Evolutionary conservation across 2,797 vertebrate species (phyloP).

Genomic region (Pseudochirops cupreus): DNA sequence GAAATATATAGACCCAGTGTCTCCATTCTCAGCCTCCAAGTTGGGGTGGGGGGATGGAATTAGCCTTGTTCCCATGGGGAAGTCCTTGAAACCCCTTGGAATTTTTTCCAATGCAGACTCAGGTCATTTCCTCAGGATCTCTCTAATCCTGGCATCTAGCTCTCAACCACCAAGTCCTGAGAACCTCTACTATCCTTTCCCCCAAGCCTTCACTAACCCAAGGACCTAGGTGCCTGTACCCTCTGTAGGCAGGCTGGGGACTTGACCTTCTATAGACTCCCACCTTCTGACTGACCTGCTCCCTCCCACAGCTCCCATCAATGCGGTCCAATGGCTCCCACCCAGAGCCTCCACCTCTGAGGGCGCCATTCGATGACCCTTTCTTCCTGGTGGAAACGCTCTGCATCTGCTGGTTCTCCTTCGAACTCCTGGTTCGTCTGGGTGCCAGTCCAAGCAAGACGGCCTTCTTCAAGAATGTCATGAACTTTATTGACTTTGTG

Average conservation of each 20-base stretch:
- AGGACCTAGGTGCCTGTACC: not conserved
- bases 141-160: not conserved
- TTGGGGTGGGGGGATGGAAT: not conserved
- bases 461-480: conserved; percentile 94
- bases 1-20: not conserved
- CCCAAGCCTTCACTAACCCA: not conserved
- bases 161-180: not conserved
- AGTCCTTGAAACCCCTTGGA: not conserved
- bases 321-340: conserved; percentile 71
- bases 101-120: not conserved
- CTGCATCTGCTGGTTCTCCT: conserved; percentile 96
- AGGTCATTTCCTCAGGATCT: not conserved
- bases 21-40: not conserved
- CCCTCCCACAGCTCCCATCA: conserved; percentile 65
- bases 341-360: conserved; percentile 32
- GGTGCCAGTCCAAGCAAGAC: conserved; percentile 90
- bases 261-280: not conserved
- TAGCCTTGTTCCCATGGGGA: not conserved
- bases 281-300: conserved; percentile 55
- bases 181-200: not conserved
- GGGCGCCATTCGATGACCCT: conserved; percentile 89
- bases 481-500: conserved; percentile 97
- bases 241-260: not conserved
- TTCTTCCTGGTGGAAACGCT: conserved; percentile 95
- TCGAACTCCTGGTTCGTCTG: conserved; percentile 92